Percentiles rank a stretch among this genome's conserved stretches.
Conservation (phyloP, 2,888 invertebrate species). For the Frankliniella intonsa region DNA sequence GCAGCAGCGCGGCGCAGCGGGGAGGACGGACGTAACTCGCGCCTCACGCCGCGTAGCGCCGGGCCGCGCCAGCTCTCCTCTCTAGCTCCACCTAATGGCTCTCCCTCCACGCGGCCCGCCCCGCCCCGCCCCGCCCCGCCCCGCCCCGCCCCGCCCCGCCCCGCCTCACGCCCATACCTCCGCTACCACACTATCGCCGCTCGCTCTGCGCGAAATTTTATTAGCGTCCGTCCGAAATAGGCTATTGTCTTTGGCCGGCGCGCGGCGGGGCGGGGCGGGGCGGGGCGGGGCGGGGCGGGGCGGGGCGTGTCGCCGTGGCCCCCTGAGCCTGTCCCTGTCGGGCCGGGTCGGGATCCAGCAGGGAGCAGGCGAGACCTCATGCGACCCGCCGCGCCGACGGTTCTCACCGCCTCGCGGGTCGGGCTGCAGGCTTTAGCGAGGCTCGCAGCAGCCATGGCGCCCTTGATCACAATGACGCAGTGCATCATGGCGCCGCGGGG, state of each 20-base stretch:
- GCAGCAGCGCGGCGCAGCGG: too few relatives aligned
- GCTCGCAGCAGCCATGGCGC: too few relatives aligned
- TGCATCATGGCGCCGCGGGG: too few relatives aligned
- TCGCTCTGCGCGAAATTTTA: background rate
- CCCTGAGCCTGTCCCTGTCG: background rate
- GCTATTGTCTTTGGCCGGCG: background rate
- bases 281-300: background rate
- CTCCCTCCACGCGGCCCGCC: background rate
- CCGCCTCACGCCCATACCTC: too few relatives aligned
- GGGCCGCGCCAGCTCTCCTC: too few relatives aligned
- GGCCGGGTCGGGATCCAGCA: background rate
- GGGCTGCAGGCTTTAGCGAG: too few relatives aligned
- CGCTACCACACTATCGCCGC: background rate
- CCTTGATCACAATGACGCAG: too few relatives aligned
- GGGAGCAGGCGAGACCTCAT: background rate
- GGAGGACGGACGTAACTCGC: too few relatives aligned
- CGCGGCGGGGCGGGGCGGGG: background rate
- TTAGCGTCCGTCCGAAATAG: background rate
- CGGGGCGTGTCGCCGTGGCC: background rate
- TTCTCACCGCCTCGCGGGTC: background rate
- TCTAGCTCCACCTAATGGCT: background rate
- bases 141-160: too few relatives aligned
- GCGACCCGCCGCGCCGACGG: background rate
- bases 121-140: background rate
- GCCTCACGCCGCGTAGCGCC: too few relatives aligned